Base-by-base conservation (phyloP, 2,797 vertebrate genomes). In the Xerus rutilus region DNA sequence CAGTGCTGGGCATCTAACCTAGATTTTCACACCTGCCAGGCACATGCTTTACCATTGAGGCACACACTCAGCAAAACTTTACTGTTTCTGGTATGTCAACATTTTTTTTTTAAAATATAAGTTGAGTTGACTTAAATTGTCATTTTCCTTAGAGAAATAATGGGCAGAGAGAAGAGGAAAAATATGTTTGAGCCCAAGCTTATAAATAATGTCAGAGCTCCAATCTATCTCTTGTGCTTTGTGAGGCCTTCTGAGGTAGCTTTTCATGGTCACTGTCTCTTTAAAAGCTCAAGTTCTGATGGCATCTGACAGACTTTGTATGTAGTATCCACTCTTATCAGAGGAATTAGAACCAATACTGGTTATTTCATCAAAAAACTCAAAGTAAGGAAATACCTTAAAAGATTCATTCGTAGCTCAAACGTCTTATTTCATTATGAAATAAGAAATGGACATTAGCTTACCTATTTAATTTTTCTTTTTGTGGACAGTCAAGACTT, bases 381-480 rank as follows among this genome's bases (percentile, higher is more conserved):
- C 30, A 20, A 85, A n/a, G 11, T 43, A 32, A 9, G 5, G 25
- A 84, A 86, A 78, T 17, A 59, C 47, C 35, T 45, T 28, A 32
- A 88, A 89, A 70, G 11, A 82, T 83, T 93, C n/a, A 54, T 52
- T 74, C 21, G 23, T 70, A 70, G 15, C 21, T 65, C 45, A 85
- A 54, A 64, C 20, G 47, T 32, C 92, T 84, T 21, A 84, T 49
- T 88, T 78, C 62, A 59, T 25, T 21, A 9, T 67, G 86, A 89
- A 82, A 67, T 86, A 67, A 67, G 52, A 91, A 67, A 45, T 30
- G n/a, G 18, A 69, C 54, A 69, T 91, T 96, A 92, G 52, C 12
- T 70, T 89, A 77, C 18, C 77, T 88, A 47, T 93, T 96, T 69
- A 87, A 62, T 15, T 81, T 95, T 83, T 20, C 77, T 95, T 83